Base-by-base conservation (phyloP, 2,113 vertebrate species). In the Colossoma macropomum region DNA sequence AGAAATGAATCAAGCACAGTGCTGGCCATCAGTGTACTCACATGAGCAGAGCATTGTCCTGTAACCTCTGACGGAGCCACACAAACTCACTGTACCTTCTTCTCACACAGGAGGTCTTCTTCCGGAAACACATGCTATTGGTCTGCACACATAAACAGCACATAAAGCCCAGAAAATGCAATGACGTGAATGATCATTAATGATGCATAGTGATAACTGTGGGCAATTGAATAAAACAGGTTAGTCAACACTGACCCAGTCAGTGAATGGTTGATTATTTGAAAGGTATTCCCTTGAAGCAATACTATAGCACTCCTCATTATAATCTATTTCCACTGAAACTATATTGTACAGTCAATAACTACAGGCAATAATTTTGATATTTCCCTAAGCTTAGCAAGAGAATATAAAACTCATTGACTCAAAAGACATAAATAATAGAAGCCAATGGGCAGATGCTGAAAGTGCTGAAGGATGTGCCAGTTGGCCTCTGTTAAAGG, bases 41-140 rank as follows among this genome's bases (percentile, higher is more conserved):
- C 98, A 98, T 94, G 87, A 96, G 93, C 17, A 95, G 81, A 0
- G 97, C 96, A 1, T 98, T 97, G 77, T 93, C 95, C 79, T 97
- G 95, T 87, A 99, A 95, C 81, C 93, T 94, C 75, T 97, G 95
- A 0, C 97, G 95, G 66, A 99, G 96, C 98, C 98, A 99, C 70
- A 98, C 95, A 85, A 99, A 99, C 81, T 99, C 98, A 87, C 96
- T 93, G 83, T 97, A 99, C 60, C 97, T 93, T 71, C 98, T 93
- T 83, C 97, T 92, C 10, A 98, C 97, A 83, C 93, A 95, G 6
- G 98, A 98, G 0, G 94, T 94, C 91, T 98, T 98, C 92, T 94
- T 96, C 12, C 94, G 95, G 82, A 99, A 99, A 87, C 97, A 99
- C 92, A 99, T 97, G 86, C 97, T 98, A 68, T 98, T 99, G 3